Evolutionary conservation across 2,113 vertebrate species (phyloP), one percentile per base, ranked within the genome.

Genomic region (Odontophorus gujanensis): DNA sequence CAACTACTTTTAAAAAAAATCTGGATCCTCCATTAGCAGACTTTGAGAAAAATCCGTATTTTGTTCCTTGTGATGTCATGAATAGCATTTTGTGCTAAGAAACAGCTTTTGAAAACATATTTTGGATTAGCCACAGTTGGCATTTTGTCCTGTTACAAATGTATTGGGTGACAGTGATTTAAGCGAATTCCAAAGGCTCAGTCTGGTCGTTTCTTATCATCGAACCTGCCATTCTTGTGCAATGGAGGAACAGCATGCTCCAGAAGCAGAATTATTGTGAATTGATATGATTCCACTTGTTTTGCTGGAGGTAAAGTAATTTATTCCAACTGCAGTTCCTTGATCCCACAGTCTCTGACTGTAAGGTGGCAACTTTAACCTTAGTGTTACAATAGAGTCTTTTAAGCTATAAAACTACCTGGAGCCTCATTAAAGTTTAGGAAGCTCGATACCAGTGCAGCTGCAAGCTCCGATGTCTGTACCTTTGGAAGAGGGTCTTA

Each of bases 161-260:
- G 15, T 22, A 7, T 8, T 8, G 16, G 13, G 7, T 62, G 81
- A 74, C 90, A 95, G 68, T 68, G 66, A 89, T 72, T 48, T 77
- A 78, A 79, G 81, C 67, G 58, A 50, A 74, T 51, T 86, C 48
- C 88, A 77, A 85, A 74, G 85, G 45, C 32, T 93, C 75, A 36
- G 72, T 85, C 87, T 93, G 85, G 76, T 50, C 71, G 73, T 63
- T 73, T 78, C 72, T 91, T 92, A 72, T 93, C 69, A 87, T 53
- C 73, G 28, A 83, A 67, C 78, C 53, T 93, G 80, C 80, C 80
- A 73, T 48, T 93, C 32, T 26, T 4, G 16, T 9, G 32, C 55
- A 50, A 2, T 24, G 22, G 58, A 71, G 51, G 57, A 77, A 42
- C 13, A 61, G 43, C 1, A 0, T 6, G 48, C 47, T 74, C 25